These are phyloP conservation scores for Mellilla xanthometata DNA, from an alignment of 2,888 invertebrate species.

Conservation along the genomic window DNA sequence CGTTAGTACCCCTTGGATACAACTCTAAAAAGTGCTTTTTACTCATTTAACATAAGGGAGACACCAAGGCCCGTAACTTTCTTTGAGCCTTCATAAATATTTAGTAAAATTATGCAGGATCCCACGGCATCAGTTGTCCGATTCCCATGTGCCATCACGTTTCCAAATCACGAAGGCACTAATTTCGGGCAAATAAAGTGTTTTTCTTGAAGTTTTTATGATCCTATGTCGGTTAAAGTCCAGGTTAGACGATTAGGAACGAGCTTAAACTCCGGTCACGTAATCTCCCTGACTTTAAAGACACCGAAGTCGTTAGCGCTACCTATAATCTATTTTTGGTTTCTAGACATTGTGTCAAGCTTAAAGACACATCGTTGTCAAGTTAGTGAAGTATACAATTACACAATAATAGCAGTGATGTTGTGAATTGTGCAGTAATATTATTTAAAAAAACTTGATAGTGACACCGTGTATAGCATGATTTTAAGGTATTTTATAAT, in stretches of 20 bases:
- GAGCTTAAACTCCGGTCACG: constrained; percentile 31
- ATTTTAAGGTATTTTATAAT: no score
- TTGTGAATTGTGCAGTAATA: no score
- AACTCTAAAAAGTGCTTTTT: no score
- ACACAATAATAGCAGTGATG: no score
- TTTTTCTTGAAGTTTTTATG: constrained; percentile 32
- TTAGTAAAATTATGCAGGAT: constrained; percentile 1
- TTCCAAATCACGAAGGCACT: constrained; percentile 12
- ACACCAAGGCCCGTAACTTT: no score
- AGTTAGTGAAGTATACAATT: no score
- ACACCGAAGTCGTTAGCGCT: constrained; percentile 25
- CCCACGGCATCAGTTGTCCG: constrained; percentile 13
- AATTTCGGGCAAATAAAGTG: constrained; percentile 25
- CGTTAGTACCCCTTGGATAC: no score
- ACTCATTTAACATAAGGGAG: no score
- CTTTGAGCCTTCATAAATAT: background rate
- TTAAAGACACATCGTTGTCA: no score
- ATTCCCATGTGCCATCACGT: constrained; percentile 11
- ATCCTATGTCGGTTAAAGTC: constrained; percentile 19
- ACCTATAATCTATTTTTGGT: constrained; percentile 19
- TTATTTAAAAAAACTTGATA: no score
- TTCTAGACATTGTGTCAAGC: background rate
- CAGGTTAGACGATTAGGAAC: constrained; percentile 24
- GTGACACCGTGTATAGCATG: no score
- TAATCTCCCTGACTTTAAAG: constrained; percentile 32